Percentiles rank a stretch among this genome's conserved stretches.
phyloP scores from a whole-genome alignment of 1,140 invertebrate genomes.

The Trichoplusia ni region DNA sequence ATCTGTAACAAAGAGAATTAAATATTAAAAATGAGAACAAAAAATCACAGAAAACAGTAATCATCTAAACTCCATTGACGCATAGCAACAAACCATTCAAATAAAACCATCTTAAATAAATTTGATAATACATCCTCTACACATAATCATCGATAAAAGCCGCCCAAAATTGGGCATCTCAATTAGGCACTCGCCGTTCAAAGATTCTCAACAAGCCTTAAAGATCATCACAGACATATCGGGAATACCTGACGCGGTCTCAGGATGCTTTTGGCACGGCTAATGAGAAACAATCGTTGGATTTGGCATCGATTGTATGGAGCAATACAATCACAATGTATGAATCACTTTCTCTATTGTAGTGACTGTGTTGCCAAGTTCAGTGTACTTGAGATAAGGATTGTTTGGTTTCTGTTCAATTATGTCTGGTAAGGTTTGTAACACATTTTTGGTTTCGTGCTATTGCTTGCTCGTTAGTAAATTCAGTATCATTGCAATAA shows the following conservation, averaged over 20 bases:
- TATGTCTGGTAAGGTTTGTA: too few species aligned
- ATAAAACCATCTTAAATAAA: too few species aligned
- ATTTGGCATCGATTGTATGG: conserved; percentile 1
- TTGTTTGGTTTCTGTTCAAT: too few species aligned
- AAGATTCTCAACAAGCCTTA: neutral
- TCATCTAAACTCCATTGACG: too few species aligned
- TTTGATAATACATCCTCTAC: too few species aligned
- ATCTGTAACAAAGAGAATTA: conserved; percentile 88
- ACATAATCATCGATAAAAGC: too few species aligned
- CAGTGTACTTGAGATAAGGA: conserved; percentile 36
- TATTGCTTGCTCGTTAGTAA: too few species aligned
- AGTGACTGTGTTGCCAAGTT: conserved; percentile 43
- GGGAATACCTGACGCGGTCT: neutral
- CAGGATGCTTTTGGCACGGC: conserved; percentile 1
- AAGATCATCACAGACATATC: neutral
- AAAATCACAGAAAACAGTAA: too few species aligned
- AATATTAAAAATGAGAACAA: neutral
- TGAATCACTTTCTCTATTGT: conserved; percentile 38
- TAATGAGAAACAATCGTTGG: neutral
- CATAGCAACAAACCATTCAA: too few species aligned
- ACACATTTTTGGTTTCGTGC: too few species aligned
- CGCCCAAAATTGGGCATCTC: neutral
- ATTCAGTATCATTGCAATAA: too few species aligned
- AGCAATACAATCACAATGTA: conserved; percentile 2
- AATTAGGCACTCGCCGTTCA: neutral